Percentiles rank a stretch among this genome's conserved stretches.
phyloP scores from a whole-genome alignment of 2,113 vertebrate genomes.

The Ameiurus melas region DNA sequence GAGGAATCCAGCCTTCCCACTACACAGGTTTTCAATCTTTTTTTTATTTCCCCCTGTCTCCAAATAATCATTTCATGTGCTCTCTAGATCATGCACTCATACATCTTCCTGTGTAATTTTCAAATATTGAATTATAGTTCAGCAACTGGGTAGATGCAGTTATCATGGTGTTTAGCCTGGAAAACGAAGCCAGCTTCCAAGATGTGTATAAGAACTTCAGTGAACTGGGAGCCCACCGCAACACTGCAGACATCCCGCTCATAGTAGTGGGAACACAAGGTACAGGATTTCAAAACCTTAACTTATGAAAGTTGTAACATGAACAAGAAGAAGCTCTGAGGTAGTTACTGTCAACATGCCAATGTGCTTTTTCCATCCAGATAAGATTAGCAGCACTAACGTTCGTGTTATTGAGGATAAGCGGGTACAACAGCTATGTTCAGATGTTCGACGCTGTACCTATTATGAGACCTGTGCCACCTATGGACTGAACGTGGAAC shows the following conservation, averaged over 20 bases:
- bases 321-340: neutral
- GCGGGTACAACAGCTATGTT: constrained; percentile 82
- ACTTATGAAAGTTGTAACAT: neutral
- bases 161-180: constrained; percentile 95
- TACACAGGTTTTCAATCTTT: constrained; percentile 75
- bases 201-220: constrained; percentile 82
- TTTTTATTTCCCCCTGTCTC: neutral
- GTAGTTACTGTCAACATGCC: neutral
- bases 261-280: constrained; percentile 94
- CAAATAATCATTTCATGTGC: neutral
- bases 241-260: constrained; percentile 80
- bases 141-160: constrained; percentile 91
- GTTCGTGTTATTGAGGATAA: constrained; percentile 87
- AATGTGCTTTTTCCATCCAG: constrained; percentile 62
- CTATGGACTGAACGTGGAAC: constrained; percentile 92
- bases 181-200: constrained; percentile 92
- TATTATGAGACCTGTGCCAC: constrained; percentile 97
- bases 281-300: constrained; percentile 55
- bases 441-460: constrained; percentile 83
- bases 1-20: constrained; percentile 87
- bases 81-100: neutral
- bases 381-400: constrained; percentile 89
- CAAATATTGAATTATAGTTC: constrained; percentile 74
- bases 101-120: constrained; percentile 10
- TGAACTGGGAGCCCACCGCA: constrained; percentile 75